These are phyloP conservation scores for Hypothenemus hampei DNA, from an alignment of 1,140 invertebrate genomes.

Conservation along the genomic window DNA sequence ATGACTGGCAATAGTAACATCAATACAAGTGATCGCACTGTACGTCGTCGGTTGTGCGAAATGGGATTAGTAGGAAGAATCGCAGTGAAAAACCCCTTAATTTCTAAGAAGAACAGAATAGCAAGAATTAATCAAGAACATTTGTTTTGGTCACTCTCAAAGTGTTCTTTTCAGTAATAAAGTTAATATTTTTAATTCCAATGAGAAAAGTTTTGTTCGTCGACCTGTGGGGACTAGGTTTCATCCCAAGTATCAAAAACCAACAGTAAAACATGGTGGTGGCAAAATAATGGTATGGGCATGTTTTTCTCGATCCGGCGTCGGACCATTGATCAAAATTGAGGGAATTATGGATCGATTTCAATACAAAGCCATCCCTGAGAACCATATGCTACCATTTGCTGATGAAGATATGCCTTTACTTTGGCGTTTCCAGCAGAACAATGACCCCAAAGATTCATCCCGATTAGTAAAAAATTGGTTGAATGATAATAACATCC, in stretches of 20 bases:
- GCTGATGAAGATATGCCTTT: conserved; percentile 32
- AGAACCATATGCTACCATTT: conserved; percentile 15
- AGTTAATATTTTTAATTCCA: conserved; percentile 1
- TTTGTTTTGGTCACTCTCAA: too few relatives aligned
- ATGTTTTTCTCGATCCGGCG: conserved; percentile 4
- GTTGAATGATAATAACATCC: conserved; percentile 32
- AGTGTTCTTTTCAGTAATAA: too few relatives aligned
- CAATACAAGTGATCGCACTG: neutral
- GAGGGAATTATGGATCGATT: conserved; percentile 10
- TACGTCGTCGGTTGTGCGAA: too few relatives aligned
- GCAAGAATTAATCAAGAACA: too few relatives aligned
- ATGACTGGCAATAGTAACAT: neutral
- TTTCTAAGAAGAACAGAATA: too few relatives aligned
- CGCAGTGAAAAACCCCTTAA: neutral
- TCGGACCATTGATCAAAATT: conserved; percentile 10
- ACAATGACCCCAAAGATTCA: conserved; percentile 38
- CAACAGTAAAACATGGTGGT: conserved; percentile 3
- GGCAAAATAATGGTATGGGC: conserved; percentile 3
- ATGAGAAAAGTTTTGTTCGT: neutral
- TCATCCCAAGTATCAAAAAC: neutral
- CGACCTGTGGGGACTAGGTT: neutral
- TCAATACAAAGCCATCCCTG: conserved; percentile 16
- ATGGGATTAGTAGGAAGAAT: neutral
- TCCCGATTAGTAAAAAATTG: conserved; percentile 4
- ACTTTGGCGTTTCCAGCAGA: conserved; percentile 34